These are phyloP conservation scores for Sminthopsis crassicaudata DNA, from an alignment of 2,113 vertebrate genomes.

Conservation along the genomic window DNA sequence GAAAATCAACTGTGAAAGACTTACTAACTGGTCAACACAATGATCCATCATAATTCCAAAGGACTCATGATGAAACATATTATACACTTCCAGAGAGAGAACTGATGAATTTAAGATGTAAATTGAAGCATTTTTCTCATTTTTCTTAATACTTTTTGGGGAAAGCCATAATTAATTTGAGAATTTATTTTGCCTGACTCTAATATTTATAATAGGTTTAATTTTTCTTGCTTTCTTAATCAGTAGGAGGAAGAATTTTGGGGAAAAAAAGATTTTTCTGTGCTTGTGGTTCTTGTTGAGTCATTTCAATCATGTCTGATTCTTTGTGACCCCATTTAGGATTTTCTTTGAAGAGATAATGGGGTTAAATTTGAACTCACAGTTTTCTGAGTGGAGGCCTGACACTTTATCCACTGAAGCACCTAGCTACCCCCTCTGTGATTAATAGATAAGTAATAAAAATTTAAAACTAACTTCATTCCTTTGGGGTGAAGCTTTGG, in stretches of 20 bases:
- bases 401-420: neutral
- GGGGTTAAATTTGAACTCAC: neutral
- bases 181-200: neutral
- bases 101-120: neutral
- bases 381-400: neutral
- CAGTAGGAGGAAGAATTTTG: neutral
- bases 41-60: neutral
- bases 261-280: neutral
- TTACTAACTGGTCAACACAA: neutral
- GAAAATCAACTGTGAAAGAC: neutral
- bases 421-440: neutral
- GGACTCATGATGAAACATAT: neutral
- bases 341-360: neutral
- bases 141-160: neutral
- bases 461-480: neutral
- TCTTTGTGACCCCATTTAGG: neutral
- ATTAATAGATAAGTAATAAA: neutral
- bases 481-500: neutral
- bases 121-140: neutral
- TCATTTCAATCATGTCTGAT: neutral
- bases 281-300: neutral
- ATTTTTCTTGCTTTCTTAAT: neutral
- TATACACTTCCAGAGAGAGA: neutral
- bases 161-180: neutral
- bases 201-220: neutral